Percentiles rank a stretch among this genome's conserved stretches.
Evolutionary conservation across 1,140 invertebrate genomes (phyloP).

Genomic region (Arion vulgaris): DNA sequence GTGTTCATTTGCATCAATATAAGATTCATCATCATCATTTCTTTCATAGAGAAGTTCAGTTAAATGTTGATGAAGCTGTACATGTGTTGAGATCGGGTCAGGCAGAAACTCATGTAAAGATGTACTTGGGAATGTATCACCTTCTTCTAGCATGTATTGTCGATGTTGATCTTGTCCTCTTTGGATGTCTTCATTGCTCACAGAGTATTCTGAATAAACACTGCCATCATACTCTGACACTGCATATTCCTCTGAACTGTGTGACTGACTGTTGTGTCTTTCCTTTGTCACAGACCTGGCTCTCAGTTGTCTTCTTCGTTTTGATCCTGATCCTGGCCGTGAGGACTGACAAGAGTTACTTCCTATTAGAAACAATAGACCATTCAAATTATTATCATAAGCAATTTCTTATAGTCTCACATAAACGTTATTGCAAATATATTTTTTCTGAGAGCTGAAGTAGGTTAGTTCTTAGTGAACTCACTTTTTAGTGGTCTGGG

Average conservation of each 20-base stretch:
- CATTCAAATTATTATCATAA: no score
- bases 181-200: conserved; percentile 27
- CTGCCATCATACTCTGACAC: conserved; percentile 63
- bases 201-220: conserved; percentile 61
- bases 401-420: no score
- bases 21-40: not conserved
- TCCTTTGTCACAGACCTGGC: conserved; percentile 34
- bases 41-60: not conserved
- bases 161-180: not conserved
- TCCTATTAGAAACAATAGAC: conserved; percentile 52
- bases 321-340: conserved; percentile 61
- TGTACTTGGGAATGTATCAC: not conserved
- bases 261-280: conserved; percentile 27
- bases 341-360: conserved; percentile 54
- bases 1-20: not conserved
- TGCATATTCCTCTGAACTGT: conserved; percentile 65
- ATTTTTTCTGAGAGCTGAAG: no score
- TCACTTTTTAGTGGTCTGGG: no score
- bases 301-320: conserved; percentile 48
- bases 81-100: not conserved
- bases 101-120: not conserved
- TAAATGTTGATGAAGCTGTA: not conserved
- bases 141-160: not conserved
- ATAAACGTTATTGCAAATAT: no score
- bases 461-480: no score